Conservation (phyloP, 2,888 invertebrate species). For the Itoplectis maculator region DNA sequence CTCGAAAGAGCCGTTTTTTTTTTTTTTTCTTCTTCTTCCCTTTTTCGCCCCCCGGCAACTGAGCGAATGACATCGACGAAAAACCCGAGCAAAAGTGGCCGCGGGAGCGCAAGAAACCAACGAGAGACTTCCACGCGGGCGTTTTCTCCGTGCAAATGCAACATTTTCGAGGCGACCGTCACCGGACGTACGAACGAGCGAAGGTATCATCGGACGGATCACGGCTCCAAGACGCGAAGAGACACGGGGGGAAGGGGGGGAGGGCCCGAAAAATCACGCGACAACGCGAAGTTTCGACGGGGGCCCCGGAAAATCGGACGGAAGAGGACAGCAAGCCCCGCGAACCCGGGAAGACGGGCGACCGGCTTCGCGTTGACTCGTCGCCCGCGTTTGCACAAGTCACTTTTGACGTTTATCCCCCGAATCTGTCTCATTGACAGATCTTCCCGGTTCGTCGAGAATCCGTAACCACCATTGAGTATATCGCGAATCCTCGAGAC, state of each 20-base stretch:
- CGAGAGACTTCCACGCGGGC: constrained; percentile 69
- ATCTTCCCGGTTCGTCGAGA: constrained; percentile 39
- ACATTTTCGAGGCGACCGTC: constrained; percentile 40
- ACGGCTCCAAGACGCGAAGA: constrained; percentile 20
- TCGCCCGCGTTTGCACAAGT: constrained; percentile 64
- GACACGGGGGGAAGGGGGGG: constrained; percentile 9
- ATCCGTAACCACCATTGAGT: constrained; percentile 16
- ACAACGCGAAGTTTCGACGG: constrained; percentile 23
- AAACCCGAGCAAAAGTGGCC: not conserved
- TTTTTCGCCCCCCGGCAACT: too few species aligned
- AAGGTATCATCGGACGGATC: constrained; percentile 20
- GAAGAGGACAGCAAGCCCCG: constrained; percentile 46
- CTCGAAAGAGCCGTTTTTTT: constrained; percentile 25
- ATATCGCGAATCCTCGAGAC: constrained; percentile 19
- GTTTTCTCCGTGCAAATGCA: constrained; percentile 49
- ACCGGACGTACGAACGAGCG: too few species aligned
- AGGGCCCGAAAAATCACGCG: constrained; percentile 21
- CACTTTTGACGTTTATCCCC: constrained; percentile 77
- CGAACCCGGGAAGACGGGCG: constrained; percentile 50
- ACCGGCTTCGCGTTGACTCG: constrained; percentile 61
- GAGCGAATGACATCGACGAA: too few species aligned
- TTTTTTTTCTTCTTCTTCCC: constrained; percentile 13
- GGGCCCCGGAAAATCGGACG: constrained; percentile 52
- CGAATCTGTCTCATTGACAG: constrained; percentile 58
- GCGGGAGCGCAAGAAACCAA: constrained; percentile 37